Evolutionary conservation across 2,797 vertebrate species (phyloP).

Genomic region (Urophycis tenuis): DNA sequence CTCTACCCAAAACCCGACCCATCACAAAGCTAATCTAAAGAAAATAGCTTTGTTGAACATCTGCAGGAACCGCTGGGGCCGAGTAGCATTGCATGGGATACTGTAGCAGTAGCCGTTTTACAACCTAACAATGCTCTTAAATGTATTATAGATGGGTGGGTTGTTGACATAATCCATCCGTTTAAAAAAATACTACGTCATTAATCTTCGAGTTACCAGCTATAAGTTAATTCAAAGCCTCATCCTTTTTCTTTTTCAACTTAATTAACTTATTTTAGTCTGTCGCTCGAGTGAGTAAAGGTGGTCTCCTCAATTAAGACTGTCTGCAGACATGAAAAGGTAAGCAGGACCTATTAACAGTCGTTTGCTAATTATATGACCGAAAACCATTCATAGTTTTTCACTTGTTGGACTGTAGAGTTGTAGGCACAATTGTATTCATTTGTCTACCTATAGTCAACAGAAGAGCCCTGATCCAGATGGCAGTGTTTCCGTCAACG

Average conservation of each 20-base stretch:
- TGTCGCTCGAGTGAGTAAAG: slow-evolving; percentile 56
- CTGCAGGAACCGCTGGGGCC: slow-evolving; percentile 55
- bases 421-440: neutral
- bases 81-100: slow-evolving; percentile 19
- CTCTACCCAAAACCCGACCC: fast-evolving
- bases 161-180: neutral
- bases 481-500: slow-evolving; percentile 54
- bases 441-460: slow-evolving; percentile 48
- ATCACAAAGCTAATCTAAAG: neutral
- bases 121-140: neutral
- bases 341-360: slow-evolving; percentile 25
- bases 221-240: neutral
- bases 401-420: neutral
- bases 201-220: neutral
- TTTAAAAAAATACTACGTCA: neutral
- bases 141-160: neutral
- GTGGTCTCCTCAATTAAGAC: slow-evolving; percentile 44
- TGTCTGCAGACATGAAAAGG: slow-evolving; percentile 65
- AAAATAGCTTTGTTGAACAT: slow-evolving; percentile 44
- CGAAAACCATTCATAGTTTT: neutral
- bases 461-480: slow-evolving; percentile 70
- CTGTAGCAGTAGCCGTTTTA: slow-evolving; percentile 18
- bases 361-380: neutral
- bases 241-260: slow-evolving; percentile 16
- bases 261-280: slow-evolving; percentile 43